These are phyloP conservation scores for Cheiracanthium punctorium DNA, from an alignment of 2,888 invertebrate species.

Conservation along the genomic window DNA sequence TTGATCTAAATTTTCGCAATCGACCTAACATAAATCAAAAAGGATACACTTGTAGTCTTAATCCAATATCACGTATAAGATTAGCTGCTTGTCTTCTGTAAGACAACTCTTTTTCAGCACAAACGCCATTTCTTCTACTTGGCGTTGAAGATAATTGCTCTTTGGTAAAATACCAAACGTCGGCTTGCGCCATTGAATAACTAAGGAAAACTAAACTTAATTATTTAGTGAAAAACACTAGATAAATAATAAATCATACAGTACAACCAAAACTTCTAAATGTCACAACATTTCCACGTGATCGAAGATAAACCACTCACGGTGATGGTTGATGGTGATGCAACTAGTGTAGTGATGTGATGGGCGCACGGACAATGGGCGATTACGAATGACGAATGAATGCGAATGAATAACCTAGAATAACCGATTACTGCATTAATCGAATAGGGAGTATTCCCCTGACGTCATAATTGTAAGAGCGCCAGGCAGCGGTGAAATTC, in stretches of 20 bases:
- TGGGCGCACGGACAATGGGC: too few relatives aligned
- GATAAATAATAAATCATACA: background rate
- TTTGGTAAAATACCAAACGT: constrained; percentile 94
- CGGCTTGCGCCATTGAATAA: constrained; percentile 58
- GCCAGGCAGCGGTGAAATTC: too few relatives aligned
- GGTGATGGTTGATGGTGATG: too few relatives aligned
- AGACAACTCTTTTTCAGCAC: constrained; percentile 93
- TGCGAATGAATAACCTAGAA: too few relatives aligned
- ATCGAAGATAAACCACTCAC: too few relatives aligned
- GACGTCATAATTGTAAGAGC: too few relatives aligned
- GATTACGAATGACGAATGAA: too few relatives aligned
- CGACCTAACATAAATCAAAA: too few relatives aligned
- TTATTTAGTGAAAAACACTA: background rate
- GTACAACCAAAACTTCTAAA: background rate
- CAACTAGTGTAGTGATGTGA: too few relatives aligned
- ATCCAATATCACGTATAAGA: constrained; percentile 99
- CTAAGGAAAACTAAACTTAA: background rate
- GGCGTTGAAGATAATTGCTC: constrained; percentile 93
- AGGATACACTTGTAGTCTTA: constrained; percentile 96
- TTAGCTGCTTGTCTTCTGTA: constrained; percentile 97
- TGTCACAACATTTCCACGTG: constrained; percentile 15
- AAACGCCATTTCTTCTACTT: constrained; percentile 93
- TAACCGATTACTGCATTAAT: too few relatives aligned
- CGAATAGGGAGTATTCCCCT: too few relatives aligned
- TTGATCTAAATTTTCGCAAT: too few relatives aligned